Conservation (phyloP, 1,140 invertebrate species). For the Drosophila ficusphila region DNA sequence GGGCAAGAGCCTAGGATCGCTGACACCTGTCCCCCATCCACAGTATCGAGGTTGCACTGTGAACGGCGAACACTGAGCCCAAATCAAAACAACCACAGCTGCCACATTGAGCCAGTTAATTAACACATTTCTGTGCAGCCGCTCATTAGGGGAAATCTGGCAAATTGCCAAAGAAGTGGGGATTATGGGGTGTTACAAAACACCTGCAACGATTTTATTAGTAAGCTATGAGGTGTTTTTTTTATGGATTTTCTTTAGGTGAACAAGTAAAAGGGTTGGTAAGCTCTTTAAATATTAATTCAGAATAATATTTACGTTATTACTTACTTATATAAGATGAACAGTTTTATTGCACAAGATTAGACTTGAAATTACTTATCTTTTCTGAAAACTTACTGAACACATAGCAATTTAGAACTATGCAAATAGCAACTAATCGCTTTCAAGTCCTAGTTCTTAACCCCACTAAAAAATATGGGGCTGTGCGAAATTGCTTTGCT, state of each 20-base stretch:
- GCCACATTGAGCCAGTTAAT: constrained; percentile 60
- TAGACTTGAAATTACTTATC: background rate
- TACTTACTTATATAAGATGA: too few species aligned
- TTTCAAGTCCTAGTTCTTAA: background rate
- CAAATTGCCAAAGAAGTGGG: constrained; percentile 28
- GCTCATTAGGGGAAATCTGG: constrained; percentile 36
- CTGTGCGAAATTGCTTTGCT: constrained; percentile 7
- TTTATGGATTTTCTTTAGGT: background rate
- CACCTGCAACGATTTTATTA: constrained; percentile 10
- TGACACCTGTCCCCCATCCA: constrained; percentile 19
- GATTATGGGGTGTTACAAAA: constrained; percentile 7
- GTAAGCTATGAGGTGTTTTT: background rate
- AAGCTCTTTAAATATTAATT: too few species aligned
- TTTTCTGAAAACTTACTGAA: background rate
- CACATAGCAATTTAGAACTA: background rate
- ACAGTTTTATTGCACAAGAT: too few species aligned
- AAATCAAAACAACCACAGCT: constrained; percentile 59
- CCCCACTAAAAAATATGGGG: background rate
- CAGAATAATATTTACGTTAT: too few species aligned
- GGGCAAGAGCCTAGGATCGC: background rate
- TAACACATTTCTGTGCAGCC: constrained; percentile 55
- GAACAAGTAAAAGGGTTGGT: too few species aligned
- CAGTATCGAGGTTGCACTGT: constrained; percentile 8
- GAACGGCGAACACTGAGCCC: constrained; percentile 37
- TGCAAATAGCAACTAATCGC: background rate